Base-by-base conservation (phyloP, 2,797 vertebrate genomes). In the Acridotheres tristis region DNA sequence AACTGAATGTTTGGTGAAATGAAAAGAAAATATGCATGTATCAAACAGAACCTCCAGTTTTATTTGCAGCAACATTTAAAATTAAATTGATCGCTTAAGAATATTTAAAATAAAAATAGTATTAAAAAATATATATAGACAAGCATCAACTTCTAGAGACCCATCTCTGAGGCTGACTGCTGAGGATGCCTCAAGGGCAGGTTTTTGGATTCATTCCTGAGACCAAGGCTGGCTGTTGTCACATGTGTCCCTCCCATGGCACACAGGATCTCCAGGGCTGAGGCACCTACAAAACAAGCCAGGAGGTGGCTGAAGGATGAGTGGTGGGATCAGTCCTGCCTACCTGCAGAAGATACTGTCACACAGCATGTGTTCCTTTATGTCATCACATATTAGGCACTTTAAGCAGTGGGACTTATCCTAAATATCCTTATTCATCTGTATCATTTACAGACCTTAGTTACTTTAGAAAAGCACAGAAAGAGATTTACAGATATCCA, bases 171-270 rank as follows among this genome's bases (percentile, higher is more conserved):
- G 34, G 32, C 19, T 55, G 42, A 25, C 10, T n/a, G 26, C n/a
- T 92, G 58, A 75, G 27, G 5, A 36, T 86, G 29, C 15, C 30
- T 67, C 48, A 47, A 47, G 43, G 26, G 26, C 26, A 75, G 15
- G 6, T 81, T 71, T 11, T 9, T 67, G 26, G 1, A 6, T 16
- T 73, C 9, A 8, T n/a, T 58, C 20, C 40, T n/a, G n/a, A 85
- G 13, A 51, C 10, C 26, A 45, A 43, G 32, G 25, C 22, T 61
- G 15, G 19, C 16, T 74, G 6, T 7, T 73, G 38, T 27, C 38
- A 38, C 0, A 0, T 0, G 23, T 36, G 30, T 22, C 8, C 26
- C 13, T 55, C 36, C 1, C 1, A 15, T 9, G 32, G 11, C 26
- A 62, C 18, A 17, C 10, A 38, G 13, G 16, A 2, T 55, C 3